A percentile compares a stretch with the other conserved stretches of the same genome.
Evolutionary conservation across 1,140 invertebrate species (phyloP).

Genomic region (Euwallacea similis): DNA sequence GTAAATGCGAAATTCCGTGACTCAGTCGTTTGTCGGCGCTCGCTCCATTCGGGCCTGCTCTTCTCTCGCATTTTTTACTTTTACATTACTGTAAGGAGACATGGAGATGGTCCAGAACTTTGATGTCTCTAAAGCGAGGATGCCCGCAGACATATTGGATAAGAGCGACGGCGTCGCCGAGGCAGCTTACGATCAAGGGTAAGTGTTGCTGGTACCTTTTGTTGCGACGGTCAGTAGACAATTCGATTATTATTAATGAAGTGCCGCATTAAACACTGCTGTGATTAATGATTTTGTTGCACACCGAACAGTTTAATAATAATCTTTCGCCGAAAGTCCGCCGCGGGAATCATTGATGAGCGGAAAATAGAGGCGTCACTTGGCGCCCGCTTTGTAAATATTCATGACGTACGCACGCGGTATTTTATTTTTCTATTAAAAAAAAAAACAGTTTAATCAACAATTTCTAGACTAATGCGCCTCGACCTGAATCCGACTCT

Average conservation of each 20-base stretch:
- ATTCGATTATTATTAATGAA: too few relatives aligned
- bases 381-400: not conserved
- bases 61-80: not conserved
- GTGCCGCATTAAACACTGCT: too few relatives aligned
- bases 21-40: constrained; percentile 4
- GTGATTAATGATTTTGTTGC: too few relatives aligned
- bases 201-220: too few relatives aligned
- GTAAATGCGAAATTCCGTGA: constrained; percentile 21
- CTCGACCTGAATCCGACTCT: not conserved
- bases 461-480: not conserved
- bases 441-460: too few relatives aligned
- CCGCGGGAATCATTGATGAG: not conserved
- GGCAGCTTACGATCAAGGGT: too few relatives aligned
- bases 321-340: not conserved
- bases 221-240: too few relatives aligned
- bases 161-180: too few relatives aligned
- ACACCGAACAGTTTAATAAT: too few relatives aligned
- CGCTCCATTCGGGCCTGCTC: not conserved
- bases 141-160: too few relatives aligned
- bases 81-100: not conserved
- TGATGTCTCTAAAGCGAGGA: too few relatives aligned
- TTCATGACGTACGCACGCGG: not conserved
- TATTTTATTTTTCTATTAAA: too few relatives aligned
- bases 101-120: constrained; percentile 1
- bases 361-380: not conserved